Percentiles rank a stretch among this genome's conserved stretches.
These are phyloP conservation scores for Sinocyclocheilus anshuiensis DNA, from an alignment of 2,113 vertebrate genomes.

Conservation along the genomic window DNA sequence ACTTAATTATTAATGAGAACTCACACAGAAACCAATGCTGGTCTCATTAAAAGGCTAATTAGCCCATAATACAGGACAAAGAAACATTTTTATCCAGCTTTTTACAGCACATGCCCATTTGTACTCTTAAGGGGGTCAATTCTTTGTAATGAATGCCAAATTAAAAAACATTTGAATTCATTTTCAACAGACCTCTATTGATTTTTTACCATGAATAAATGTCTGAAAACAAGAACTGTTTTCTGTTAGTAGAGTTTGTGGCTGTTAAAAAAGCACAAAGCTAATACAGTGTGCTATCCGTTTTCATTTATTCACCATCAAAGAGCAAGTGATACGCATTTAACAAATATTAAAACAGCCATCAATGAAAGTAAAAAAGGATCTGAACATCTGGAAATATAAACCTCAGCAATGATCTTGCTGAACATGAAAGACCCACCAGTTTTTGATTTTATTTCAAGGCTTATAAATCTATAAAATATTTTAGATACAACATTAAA, in stretches of 20 bases:
- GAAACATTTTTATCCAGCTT: not conserved
- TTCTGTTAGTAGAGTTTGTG: not conserved
- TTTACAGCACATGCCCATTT: not conserved
- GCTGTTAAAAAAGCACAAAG: slow-evolving; percentile 1
- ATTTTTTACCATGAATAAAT: slow-evolving; percentile 18
- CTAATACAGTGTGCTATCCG: not conserved
- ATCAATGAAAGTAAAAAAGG: not conserved
- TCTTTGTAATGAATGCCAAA: slow-evolving; percentile 5
- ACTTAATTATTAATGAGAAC: not conserved
- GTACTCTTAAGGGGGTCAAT: not conserved
- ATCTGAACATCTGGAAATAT: not conserved
- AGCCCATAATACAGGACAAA: not conserved
- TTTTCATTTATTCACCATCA: slow-evolving; percentile 45
- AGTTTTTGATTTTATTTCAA: not conserved
- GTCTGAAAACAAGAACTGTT: not conserved
- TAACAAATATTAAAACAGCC: not conserved
- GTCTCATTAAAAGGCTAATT: slow-evolving; percentile 42
- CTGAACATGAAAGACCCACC: not conserved
- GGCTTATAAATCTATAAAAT: not conserved
- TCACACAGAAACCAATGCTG: slow-evolving; percentile 19
- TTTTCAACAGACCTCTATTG: not conserved
- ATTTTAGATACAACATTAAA: not conserved
- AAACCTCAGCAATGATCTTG: not conserved
- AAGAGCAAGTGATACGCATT: slow-evolving; percentile 20
- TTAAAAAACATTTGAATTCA: slow-evolving; percentile 11